Percentiles rank a stretch among this genome's conserved stretches.
Evolutionary conservation across 92 coral and sea anemone genomes (phyloP).

Genomic region (Muricea muricata): DNA sequence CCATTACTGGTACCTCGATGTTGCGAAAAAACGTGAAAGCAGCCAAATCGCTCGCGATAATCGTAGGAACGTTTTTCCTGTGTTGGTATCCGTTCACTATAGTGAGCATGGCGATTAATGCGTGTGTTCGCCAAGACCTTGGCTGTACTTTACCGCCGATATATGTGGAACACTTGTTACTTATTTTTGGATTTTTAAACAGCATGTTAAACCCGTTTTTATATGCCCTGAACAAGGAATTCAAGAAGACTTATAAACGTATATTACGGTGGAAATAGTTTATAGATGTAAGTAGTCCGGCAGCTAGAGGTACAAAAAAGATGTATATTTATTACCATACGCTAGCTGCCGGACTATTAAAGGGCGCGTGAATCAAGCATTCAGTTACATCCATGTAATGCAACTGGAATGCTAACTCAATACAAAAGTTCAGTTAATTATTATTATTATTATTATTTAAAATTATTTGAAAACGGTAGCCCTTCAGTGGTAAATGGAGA

Average conservation of each 20-base stretch:
- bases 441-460: too few species aligned
- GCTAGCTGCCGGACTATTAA: too few species aligned
- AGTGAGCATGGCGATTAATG: conserved; percentile 42
- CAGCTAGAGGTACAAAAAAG: too few species aligned
- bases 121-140: not conserved
- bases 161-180: conserved; percentile 11
- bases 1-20: not conserved
- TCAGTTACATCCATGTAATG: too few species aligned
- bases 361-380: too few species aligned
- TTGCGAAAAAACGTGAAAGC: conserved; percentile 62
- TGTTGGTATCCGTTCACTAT: conserved; percentile 70
- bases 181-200: conserved; percentile 83
- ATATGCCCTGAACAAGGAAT: conserved; percentile 84
- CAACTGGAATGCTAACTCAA: too few species aligned
- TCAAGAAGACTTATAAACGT: conserved; percentile 72
- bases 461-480: too few species aligned
- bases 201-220: conserved; percentile 87
- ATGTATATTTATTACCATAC: too few species aligned
- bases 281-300: too few species aligned
- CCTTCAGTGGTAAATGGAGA: too few species aligned
- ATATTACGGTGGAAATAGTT: conserved; percentile 36
- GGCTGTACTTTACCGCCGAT: not conserved
- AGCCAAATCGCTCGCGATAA: conserved; percentile 64
- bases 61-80: conserved; percentile 66
- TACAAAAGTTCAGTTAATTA: too few species aligned